These are phyloP conservation scores for Drosophila triauraria DNA, from an alignment of 1,140 invertebrate species.

Conservation along the genomic window DNA sequence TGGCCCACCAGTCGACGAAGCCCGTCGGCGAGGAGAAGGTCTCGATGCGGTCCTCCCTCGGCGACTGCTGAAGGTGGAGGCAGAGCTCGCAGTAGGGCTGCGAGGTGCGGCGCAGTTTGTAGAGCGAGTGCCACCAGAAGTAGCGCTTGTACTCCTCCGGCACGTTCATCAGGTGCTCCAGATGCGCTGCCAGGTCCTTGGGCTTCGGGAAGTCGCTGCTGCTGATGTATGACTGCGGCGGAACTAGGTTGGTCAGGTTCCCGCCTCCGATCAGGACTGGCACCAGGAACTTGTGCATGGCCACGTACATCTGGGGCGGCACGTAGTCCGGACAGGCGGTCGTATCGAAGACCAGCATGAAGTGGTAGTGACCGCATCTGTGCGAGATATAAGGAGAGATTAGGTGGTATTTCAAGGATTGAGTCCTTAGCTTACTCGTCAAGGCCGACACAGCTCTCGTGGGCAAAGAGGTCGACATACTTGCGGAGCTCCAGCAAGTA, in stretches of 20 bases:
- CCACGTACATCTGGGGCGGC: conserved; percentile 42
- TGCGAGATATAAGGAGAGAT: neutral
- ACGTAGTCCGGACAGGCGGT: conserved; percentile 55
- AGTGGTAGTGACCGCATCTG: conserved; percentile 57
- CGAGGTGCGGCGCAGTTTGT: conserved; percentile 23
- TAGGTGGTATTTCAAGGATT: neutral
- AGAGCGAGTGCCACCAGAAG: conserved; percentile 59
- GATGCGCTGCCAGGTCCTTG: conserved; percentile 23
- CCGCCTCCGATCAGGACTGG: conserved; percentile 56
- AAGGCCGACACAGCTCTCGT: neutral
- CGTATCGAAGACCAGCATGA: conserved; percentile 63
- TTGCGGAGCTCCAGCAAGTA: conserved; percentile 50
- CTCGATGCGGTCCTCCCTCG: neutral
- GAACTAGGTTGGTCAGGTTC: conserved; percentile 41
- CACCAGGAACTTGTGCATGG: conserved; percentile 43
- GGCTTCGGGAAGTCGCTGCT: conserved; percentile 32
- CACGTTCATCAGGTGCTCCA: neutral
- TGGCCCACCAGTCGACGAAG: conserved; percentile 57
- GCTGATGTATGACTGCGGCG: conserved; percentile 42
- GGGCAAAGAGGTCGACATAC: conserved; percentile 30
- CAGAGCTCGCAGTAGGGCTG: conserved; percentile 59
- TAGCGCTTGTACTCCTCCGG: conserved; percentile 31
- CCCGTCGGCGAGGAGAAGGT: neutral
- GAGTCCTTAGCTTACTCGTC: conserved; percentile 18
- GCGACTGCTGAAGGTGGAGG: neutral